These are phyloP conservation scores for Adela reaumurella DNA, from an alignment of 2,888 invertebrate species.

Conservation along the genomic window DNA sequence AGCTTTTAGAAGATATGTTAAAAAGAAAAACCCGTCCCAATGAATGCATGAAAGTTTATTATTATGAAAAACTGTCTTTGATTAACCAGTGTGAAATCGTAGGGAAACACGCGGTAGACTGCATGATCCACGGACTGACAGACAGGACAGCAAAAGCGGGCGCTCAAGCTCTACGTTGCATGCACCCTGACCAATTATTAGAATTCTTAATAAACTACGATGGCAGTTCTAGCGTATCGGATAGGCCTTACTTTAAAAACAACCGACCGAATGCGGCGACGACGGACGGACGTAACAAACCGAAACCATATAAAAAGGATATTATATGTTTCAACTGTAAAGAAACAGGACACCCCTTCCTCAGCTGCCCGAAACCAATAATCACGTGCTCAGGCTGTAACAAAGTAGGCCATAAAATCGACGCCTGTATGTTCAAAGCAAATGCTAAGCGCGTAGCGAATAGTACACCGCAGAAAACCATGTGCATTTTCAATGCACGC, in stretches of 20 bases:
- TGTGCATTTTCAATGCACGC: too few relatives aligned
- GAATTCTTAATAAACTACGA: conserved; percentile 11
- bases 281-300: background rate
- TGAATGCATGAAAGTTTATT: conserved; percentile 11
- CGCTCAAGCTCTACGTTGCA: conserved; percentile 12
- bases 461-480: too few relatives aligned
- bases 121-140: conserved; percentile 13
- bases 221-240: conserved; percentile 3
- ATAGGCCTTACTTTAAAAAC: background rate
- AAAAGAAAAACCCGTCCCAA: conserved; percentile 5
- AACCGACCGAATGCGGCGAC: background rate
- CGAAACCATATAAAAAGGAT: background rate
- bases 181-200: conserved; percentile 10
- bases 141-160: conserved; percentile 12
- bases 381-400: too few relatives aligned
- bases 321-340: conserved; percentile 12
- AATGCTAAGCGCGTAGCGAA: too few relatives aligned
- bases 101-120: conserved; percentile 13
- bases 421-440: too few relatives aligned
- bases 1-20: conserved; percentile 12
- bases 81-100: conserved; percentile 9
- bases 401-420: too few relatives aligned
- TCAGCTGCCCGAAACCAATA: too few relatives aligned
- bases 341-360: too few relatives aligned
- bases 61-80: conserved; percentile 10